A percentile compares a stretch with the other conserved stretches of the same genome.
These are phyloP conservation scores for Stenurella melanura DNA, from an alignment of 2,888 invertebrate species.

Conservation along the genomic window DNA sequence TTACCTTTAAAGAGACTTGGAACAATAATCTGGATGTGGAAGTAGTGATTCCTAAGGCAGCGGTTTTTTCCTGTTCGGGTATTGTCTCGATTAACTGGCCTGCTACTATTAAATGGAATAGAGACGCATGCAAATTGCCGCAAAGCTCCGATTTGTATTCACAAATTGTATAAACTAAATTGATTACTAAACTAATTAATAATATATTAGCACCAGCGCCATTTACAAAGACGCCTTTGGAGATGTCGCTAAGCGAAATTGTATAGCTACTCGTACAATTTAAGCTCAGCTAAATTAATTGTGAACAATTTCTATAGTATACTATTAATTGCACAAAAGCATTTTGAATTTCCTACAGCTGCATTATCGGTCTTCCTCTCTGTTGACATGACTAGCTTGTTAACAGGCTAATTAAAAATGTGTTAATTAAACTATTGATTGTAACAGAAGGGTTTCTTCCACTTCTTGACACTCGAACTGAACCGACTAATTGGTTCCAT, in stretches of 20 bases:
- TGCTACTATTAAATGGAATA: neutral
- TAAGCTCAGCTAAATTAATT: conserved; percentile 3
- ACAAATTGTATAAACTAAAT: neutral
- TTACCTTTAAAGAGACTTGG: too few relatives aligned
- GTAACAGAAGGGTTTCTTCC: neutral
- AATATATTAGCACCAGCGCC: neutral
- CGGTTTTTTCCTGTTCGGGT: too few relatives aligned
- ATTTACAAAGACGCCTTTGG: neutral
- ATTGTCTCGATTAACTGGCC: too few relatives aligned
- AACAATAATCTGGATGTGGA: too few relatives aligned
- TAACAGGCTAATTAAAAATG: neutral
- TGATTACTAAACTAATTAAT: conserved; percentile 3
- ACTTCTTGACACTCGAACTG: neutral
- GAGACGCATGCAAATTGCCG: neutral
- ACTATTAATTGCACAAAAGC: neutral
- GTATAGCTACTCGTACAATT: neutral
- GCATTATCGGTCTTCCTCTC: conserved; percentile 4
- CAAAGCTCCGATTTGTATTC: neutral
- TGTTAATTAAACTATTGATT: conserved; percentile 7
- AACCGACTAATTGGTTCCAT: neutral
- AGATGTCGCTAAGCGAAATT: neutral
- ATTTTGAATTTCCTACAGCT: neutral
- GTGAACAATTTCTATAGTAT: neutral
- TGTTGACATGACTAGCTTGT: neutral
- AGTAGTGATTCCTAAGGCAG: too few relatives aligned